Percentiles rank a stretch among this genome's conserved stretches.
Evolutionary conservation across 2,888 invertebrate species (phyloP).

Genomic region (Hyposoter dolosus): DNA sequence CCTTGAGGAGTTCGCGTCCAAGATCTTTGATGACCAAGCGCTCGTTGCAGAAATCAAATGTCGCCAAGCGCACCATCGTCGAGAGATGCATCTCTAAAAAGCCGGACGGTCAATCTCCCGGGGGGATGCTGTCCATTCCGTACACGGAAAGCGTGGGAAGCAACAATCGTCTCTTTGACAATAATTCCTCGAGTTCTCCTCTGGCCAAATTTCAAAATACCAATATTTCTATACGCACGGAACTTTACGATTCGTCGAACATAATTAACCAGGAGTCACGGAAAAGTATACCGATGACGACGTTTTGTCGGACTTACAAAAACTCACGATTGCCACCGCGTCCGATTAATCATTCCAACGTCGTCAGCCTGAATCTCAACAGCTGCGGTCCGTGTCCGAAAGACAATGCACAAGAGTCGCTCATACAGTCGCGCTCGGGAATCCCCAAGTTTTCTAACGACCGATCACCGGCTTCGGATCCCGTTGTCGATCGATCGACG

Average conservation of each 20-base stretch:
- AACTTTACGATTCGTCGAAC: constrained; percentile 80
- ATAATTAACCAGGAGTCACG: constrained; percentile 75
- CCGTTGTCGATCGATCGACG: constrained; percentile 32
- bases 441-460: constrained; percentile 29
- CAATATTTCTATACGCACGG: constrained; percentile 82
- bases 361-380: constrained; percentile 65
- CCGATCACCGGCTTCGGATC: constrained; percentile 54
- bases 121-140: constrained; percentile 26
- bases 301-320: constrained; percentile 72
- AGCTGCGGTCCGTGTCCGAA: constrained; percentile 61
- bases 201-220: constrained; percentile 77
- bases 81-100: constrained; percentile 76
- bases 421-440: constrained; percentile 67
- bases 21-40: constrained; percentile 13
- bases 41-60: constrained; percentile 24
- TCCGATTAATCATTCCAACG: constrained; percentile 55
- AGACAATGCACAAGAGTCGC: constrained; percentile 62
- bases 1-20: neutral
- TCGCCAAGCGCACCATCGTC: constrained; percentile 70
- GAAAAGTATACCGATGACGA: constrained; percentile 73
- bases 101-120: constrained; percentile 55
- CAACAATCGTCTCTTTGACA: constrained; percentile 32
- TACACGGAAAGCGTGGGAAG: constrained; percentile 47
- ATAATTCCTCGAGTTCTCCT: constrained; percentile 36
- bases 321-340: constrained; percentile 44